phyloP scores from a whole-genome alignment of 2,113 vertebrate species.

The sheep (Ovis aries) region ARS-UI_Ramb_v3.0 NC_056059.1:67039501-67040000 shows the following conservation, averaged over 20 bases:
- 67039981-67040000: neutral
- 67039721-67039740: neutral
- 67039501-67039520: neutral
- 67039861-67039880: neutral
- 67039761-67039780: neutral
- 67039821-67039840: neutral
- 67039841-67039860: neutral
- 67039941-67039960: neutral
- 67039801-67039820: neutral
- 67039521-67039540: neutral
- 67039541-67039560: neutral
- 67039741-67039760: neutral
- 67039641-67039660: neutral
- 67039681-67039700: neutral
- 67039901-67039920: neutral
- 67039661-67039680: neutral
- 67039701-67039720: neutral
- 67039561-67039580: neutral
- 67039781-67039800: neutral
- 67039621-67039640: neutral
- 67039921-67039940: neutral
- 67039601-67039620: neutral
- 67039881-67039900: neutral
- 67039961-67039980: neutral
- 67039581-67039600: neutral